Evolutionary conservation across 2,797 vertebrate species (phyloP), one percentile per base, ranked within the genome.

Genomic region (Gambelia wislizenii): DNA sequence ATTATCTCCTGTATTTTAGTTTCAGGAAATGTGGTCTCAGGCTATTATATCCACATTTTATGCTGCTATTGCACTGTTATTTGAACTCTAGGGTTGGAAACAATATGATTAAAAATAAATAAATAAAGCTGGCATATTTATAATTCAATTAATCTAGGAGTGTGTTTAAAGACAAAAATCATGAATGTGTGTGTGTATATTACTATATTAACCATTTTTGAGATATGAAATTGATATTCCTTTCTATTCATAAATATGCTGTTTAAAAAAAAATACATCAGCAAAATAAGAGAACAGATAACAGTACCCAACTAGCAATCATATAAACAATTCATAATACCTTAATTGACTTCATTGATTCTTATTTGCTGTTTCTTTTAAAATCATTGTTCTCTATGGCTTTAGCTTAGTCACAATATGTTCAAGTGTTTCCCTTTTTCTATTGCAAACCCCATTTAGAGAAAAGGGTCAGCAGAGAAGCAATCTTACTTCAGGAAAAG

Each of bases 41-140:
- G 94, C 96, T 97, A 97, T 97, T 96, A 96, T 96, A 97, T 96
- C 95, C 92, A 93, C 96, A 97, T 97, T 97, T 96, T 96, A 96
- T 96, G 96, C 96, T 96, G 95, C 95, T 94, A 89, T 95, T 96
- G 91, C 95, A 95, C 93, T 95, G 95, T 96, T 96, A 96, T 97
- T 97, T 96, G 96, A 97, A 96, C 95, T 96, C 89, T 96, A 94
- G 89, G 88, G 90, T 94, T 95, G 84, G 94, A 96, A 96, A 96
- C 14, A 94, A 95, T 96, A 95, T 96, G 93, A 89, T 93, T 92
- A 95, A 96, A 96, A 96, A 97, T 96, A 70, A 81, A 70, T 93
- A 94, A 96, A 97, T 94, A 95, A 96, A 97, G 89, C 86, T 76
- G 91, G 92, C 93, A 96, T 96, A 97, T 94, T 97, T 97, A n/a